Percentiles rank a stretch among this genome's conserved stretches.
phyloP scores from a whole-genome alignment of 1,140 invertebrate genomes.

The Scaptomyza hsui region DNA sequence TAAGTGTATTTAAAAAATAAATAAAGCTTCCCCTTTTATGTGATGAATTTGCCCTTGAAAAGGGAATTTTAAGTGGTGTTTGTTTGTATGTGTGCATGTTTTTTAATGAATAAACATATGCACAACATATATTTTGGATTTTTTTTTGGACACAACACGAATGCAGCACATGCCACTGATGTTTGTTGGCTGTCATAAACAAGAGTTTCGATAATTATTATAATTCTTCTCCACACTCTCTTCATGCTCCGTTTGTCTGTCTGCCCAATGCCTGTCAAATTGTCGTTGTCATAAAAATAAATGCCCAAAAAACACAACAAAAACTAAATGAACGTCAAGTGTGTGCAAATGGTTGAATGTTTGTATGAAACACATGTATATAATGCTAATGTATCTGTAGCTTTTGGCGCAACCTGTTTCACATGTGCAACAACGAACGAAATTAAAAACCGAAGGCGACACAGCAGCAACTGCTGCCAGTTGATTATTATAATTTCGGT shows the following conservation, averaged over 20 bases:
- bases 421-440: slow-evolving; percentile 45
- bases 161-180: slow-evolving; percentile 41
- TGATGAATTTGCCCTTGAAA: slow-evolving; percentile 31
- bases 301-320: slow-evolving; percentile 47
- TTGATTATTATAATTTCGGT: slow-evolving; percentile 46
- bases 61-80: slow-evolving; percentile 4
- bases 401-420: slow-evolving; percentile 64
- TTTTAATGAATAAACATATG: slow-evolving; percentile 26
- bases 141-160: slow-evolving; percentile 15
- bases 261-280: slow-evolving; percentile 57
- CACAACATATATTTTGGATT: neutral
- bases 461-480: slow-evolving; percentile 12
- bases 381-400: slow-evolving; percentile 39
- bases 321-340: slow-evolving; percentile 53
- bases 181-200: slow-evolving; percentile 32
- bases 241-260: slow-evolving; percentile 42
- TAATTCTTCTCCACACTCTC: slow-evolving; percentile 47
- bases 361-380: slow-evolving; percentile 11
- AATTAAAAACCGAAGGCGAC: slow-evolving; percentile 28
- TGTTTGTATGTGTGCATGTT: neutral
- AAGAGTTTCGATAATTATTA: slow-evolving; percentile 72
- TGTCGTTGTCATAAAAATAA: slow-evolving; percentile 69
- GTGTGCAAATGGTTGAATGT: slow-evolving; percentile 61
- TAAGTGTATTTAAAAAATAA: neutral
- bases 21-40: slow-evolving; percentile 7